Conservation (phyloP, 2,888 invertebrate genomes). For the Microctonus brassicae region DNA sequence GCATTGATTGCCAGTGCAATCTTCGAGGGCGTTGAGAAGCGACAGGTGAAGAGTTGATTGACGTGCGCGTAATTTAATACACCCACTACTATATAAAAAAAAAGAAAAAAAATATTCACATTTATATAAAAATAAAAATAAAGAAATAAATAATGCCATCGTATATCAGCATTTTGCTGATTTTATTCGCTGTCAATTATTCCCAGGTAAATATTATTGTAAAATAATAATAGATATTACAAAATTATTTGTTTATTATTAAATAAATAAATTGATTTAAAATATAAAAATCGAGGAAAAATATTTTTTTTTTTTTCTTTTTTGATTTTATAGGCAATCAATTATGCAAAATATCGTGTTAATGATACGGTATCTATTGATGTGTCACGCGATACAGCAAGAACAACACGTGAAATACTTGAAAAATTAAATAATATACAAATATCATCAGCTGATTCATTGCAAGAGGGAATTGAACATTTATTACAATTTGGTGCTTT, state of each 20-base stretch:
- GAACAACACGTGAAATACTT: constrained; percentile 39
- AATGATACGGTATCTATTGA: constrained; percentile 28
- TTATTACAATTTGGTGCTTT: constrained; percentile 48
- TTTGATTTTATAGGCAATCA: constrained; percentile 36
- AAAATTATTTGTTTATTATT: no score
- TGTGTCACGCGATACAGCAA: constrained; percentile 14
- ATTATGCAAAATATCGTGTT: constrained; percentile 32
- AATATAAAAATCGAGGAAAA: neutral
- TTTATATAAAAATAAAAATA: neutral
- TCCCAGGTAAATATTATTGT: constrained; percentile 39
- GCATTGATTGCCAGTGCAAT: constrained; percentile 40
- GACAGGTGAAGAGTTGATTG: constrained; percentile 1
- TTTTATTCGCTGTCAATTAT: constrained; percentile 26
- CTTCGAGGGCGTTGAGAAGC: constrained; percentile 2
- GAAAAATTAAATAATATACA: constrained; percentile 20
- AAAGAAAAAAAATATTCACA: neutral
- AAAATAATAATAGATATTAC: no score
- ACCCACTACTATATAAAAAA: neutral
- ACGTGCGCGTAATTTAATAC: neutral
- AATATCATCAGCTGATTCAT: constrained; percentile 27
- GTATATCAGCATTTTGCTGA: neutral
- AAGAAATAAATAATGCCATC: neutral
- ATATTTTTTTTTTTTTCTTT: neutral
- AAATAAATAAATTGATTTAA: neutral
- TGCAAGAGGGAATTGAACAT: constrained; percentile 50